Percentiles rank a stretch among this genome's conserved stretches.
Conservation (phyloP, 2,888 invertebrate genomes). For the Terebella lapidaria region DNA sequence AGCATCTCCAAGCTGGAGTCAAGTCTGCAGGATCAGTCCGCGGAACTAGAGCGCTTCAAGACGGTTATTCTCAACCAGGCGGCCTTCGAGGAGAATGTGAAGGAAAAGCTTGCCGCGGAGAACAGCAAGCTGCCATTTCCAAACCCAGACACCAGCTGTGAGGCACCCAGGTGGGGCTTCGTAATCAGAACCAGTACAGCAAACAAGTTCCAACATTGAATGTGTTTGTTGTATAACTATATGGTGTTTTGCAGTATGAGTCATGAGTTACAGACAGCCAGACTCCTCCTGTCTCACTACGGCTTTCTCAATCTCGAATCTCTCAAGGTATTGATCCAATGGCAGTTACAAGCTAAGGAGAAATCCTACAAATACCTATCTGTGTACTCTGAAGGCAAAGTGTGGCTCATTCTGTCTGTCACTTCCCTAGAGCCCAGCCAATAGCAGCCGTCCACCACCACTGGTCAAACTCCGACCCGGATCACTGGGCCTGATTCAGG, state of each 20-base stretch:
- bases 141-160: constrained; percentile 54
- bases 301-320: constrained; percentile 72
- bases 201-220: too few relatives aligned
- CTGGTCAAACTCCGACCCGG: constrained; percentile 70
- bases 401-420: too few relatives aligned
- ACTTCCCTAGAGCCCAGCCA: not conserved
- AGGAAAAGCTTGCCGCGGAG: constrained; percentile 33
- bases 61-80: constrained; percentile 54
- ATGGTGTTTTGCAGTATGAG: constrained; percentile 37
- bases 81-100: constrained; percentile 43
- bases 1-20: constrained; percentile 85
- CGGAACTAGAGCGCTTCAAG: constrained; percentile 66
- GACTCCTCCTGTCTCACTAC: constrained; percentile 91
- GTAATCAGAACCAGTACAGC: too few relatives aligned
- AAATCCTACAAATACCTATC: not conserved
- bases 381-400: not conserved
- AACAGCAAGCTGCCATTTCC: constrained; percentile 45
- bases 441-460: constrained; percentile 55
- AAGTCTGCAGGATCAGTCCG: constrained; percentile 61
- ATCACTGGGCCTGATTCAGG: constrained; percentile 68
- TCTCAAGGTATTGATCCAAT: constrained; percentile 52
- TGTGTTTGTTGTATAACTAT: too few relatives aligned
- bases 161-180: constrained; percentile 10
- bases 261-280: constrained; percentile 85
- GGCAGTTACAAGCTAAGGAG: not conserved